These are phyloP conservation scores for Platyrinchus mystaceus DNA, from an alignment of 2,797 vertebrate species.

Conservation along the genomic window DNA sequence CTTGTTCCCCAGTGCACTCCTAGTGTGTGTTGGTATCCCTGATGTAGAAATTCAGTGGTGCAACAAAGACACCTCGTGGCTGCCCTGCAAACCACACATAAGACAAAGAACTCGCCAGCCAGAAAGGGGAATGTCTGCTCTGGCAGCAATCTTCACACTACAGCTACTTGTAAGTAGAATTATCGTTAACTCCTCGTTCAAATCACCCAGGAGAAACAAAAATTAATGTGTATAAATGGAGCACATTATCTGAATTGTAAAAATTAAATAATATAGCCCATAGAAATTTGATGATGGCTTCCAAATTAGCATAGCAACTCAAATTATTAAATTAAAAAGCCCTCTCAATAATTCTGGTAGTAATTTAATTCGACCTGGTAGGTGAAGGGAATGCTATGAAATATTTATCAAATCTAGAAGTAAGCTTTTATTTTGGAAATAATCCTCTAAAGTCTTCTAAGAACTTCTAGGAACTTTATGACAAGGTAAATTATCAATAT, in stretches of 20 bases:
- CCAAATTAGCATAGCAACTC: not conserved
- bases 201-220: not conserved
- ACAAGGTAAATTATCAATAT: not conserved
- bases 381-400: not conserved
- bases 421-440: not conserved
- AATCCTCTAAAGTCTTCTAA: not conserved
- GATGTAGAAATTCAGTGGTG: not conserved
- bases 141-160: not conserved
- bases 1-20: fast-evolving
- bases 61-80: constrained; percentile 73
- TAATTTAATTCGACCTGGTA: not conserved
- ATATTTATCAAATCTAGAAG: not conserved
- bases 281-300: not conserved
- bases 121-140: not conserved
- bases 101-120: not conserved
- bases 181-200: not conserved
- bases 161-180: fast-evolving
- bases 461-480: not conserved
- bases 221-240: not conserved
- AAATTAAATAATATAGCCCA: not conserved
- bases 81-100: constrained; percentile 19
- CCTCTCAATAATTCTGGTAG: not conserved
- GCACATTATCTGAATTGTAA: not conserved
- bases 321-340: not conserved
- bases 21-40: fast-evolving